Evolutionary conservation across 2,797 vertebrate species (phyloP).

Genomic region (Esox lucius): DNA sequence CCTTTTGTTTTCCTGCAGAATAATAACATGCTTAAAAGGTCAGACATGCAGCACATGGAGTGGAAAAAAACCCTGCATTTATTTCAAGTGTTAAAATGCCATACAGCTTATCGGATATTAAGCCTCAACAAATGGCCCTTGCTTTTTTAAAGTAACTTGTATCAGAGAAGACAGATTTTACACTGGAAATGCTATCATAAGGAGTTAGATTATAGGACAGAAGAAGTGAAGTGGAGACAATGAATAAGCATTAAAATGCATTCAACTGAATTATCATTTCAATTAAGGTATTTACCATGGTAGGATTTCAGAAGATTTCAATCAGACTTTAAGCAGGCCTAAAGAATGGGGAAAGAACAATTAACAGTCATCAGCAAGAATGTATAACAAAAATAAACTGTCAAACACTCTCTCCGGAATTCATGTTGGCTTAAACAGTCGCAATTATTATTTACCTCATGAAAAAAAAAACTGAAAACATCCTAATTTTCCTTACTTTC

Average conservation of each 20-base stretch:
- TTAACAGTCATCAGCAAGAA: not conserved
- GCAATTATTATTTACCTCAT: too few species aligned
- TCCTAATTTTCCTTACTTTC: too few species aligned
- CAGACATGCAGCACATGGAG: not conserved
- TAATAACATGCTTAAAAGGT: not conserved
- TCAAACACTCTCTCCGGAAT: not conserved
- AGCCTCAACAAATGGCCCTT: conserved; percentile 28
- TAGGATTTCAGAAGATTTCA: not conserved
- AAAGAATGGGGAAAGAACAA: not conserved
- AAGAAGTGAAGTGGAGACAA: not conserved
- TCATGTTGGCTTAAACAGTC: not conserved
- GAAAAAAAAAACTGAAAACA: too few species aligned
- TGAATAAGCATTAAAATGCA: not conserved
- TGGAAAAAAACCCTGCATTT: not conserved
- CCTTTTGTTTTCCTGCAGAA: not conserved
- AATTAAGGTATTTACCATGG: not conserved
- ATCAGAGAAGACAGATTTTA: not conserved
- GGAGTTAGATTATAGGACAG: not conserved
- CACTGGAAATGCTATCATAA: not conserved
- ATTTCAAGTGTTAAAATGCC: not conserved
- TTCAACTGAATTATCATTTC: conserved; percentile 11
- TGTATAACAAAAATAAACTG: not conserved
- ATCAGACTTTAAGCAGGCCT: not conserved
- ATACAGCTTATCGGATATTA: not conserved
- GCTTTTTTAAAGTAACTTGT: not conserved